phyloP scores from a whole-genome alignment of 2,797 vertebrate species.

The Taeniopygia guttata region DNA sequence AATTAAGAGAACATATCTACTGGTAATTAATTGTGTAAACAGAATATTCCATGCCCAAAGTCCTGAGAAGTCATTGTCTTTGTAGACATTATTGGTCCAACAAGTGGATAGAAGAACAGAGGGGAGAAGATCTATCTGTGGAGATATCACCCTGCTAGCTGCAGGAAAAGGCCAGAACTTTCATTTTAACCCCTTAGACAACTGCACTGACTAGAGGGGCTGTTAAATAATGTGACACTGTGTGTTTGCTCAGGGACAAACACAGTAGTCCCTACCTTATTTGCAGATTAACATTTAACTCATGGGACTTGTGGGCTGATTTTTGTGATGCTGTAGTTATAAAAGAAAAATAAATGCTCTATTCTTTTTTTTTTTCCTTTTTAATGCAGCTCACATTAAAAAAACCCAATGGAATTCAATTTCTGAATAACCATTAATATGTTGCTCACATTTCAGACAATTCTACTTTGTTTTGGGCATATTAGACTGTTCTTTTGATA shows the following conservation, averaged over 20 bases:
- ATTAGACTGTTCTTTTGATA: conserved; percentile 39
- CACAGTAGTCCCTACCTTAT: background rate
- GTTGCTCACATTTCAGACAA: background rate
- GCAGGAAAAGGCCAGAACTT: background rate
- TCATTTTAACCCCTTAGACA: background rate
- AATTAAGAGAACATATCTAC: background rate
- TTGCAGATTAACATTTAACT: background rate
- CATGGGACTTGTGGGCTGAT: background rate
- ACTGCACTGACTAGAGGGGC: background rate
- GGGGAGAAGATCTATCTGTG: background rate
- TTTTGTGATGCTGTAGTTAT: background rate
- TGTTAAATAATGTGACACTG: background rate
- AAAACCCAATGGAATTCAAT: background rate
- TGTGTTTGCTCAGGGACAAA: background rate
- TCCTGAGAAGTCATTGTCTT: background rate
- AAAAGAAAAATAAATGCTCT: background rate
- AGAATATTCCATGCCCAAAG: background rate
- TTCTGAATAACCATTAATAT: conserved; percentile 28
- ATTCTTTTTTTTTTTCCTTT: background rate
- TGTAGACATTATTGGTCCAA: background rate
- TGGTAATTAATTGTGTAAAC: background rate
- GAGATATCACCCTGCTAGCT: background rate
- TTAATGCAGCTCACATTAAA: background rate
- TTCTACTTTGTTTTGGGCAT: background rate
- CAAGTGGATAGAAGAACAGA: background rate